Conservation (phyloP, 2,797 vertebrate genomes). For the Scleropages formosus region DNA sequence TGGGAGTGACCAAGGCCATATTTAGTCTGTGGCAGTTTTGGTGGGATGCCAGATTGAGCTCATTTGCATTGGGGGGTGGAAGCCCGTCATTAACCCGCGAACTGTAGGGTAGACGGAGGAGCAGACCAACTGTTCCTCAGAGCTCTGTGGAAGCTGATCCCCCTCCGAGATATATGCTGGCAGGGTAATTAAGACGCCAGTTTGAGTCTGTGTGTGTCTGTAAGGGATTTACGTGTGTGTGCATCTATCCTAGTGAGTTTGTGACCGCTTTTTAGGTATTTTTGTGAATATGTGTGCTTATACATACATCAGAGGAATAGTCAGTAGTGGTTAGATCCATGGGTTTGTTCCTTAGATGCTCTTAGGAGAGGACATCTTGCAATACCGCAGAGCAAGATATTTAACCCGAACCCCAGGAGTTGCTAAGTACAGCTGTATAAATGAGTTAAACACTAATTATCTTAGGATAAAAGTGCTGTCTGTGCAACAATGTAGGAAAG, state of each 20-base stretch:
- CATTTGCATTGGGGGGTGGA: conserved; percentile 16
- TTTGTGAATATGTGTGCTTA: too few species aligned
- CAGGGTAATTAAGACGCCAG: neutral
- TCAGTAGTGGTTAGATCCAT: too few species aligned
- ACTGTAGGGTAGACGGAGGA: neutral
- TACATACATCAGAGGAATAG: too few species aligned
- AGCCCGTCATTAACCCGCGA: conserved; percentile 24
- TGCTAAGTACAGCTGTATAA: too few species aligned
- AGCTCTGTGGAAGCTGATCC: neutral
- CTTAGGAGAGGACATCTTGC: too few species aligned
- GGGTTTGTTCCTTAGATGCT: too few species aligned
- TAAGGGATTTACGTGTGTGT: neutral
- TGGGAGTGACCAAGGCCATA: neutral
- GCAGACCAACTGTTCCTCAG: conserved; percentile 20
- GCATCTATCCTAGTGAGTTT: conserved; percentile 35
- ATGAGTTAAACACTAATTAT: too few species aligned
- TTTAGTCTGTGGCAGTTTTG: neutral
- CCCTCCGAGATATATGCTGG: neutral
- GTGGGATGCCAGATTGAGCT: neutral
- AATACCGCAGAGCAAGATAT: too few species aligned
- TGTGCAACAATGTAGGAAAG: too few species aligned
- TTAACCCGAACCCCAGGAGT: too few species aligned
- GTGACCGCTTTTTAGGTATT: neutral
- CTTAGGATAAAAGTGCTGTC: too few species aligned
- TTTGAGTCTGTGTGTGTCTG: conserved; percentile 8